Base-by-base conservation (phyloP, 2,113 vertebrate genomes). In the Clarias macrocephalus region DNA sequence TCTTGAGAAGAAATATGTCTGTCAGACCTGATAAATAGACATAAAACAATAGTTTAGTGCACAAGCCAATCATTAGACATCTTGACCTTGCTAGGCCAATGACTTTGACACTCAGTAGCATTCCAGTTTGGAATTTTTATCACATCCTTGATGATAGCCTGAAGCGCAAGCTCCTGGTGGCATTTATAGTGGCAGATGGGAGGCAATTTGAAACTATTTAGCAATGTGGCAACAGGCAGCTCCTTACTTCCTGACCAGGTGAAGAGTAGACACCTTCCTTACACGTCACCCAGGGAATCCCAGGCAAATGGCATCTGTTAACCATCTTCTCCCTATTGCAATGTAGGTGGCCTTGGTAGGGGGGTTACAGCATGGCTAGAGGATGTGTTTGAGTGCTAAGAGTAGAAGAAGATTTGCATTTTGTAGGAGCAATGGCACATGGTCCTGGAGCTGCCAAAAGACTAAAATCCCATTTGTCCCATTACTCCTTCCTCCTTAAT, bases 151-250 rank as follows among this genome's bases (percentile, higher is more conserved):
- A 73, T 84, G 88, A 85, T 87, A 85, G 89, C 52, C 75, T 90
- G 63, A 89, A 79, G 88, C 59, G 82, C 81, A 60, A 82, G 66
- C 62, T 76, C 83, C 79, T 88, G 92, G 83, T 83, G 84, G 76
- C 73, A 21, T 87, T 90, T 92, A 91, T 91, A 82, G 90, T 85
- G 42, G 79, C 86, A 89, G 88, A 90, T 63, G 68, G 91, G 89
- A 90, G 87, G 86, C 75, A 86, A 90, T 90, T 93, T 91, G 91
- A 88, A 91, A 82, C 86, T 81, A 68, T 85, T 93, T 92, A 93
- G 86, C 28, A 59, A 23, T 30, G n/a, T 86, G 92, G 87, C 91
- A 89, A 83, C 89, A 91, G 88, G 91, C 88, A 88, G 88, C 54
- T 86, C 48, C 90, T 80, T 85, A 85, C 87, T 93, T 93, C 91